A percentile compares a stretch with the other conserved stretches of the same genome.
These are phyloP conservation scores for Siniperca chuatsi DNA, from an alignment of 2,113 vertebrate genomes.

Conservation along the genomic window DNA sequence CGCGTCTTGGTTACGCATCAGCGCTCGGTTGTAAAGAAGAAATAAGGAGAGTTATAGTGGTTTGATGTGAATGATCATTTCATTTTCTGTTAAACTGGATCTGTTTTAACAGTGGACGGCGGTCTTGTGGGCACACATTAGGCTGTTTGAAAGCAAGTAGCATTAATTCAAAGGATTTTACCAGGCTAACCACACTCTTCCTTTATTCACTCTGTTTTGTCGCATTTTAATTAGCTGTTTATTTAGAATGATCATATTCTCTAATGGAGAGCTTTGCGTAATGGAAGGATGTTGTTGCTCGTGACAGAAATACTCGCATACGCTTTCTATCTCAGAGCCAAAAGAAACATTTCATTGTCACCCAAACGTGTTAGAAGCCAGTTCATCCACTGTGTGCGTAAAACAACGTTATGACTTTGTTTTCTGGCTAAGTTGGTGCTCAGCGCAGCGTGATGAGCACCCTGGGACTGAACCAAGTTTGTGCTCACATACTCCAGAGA, in stretches of 20 bases:
- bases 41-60: not conserved
- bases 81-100: not conserved
- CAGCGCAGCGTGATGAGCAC: too few species aligned
- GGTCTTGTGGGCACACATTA: too few species aligned
- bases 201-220: not conserved
- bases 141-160: too few species aligned
- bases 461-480: not conserved
- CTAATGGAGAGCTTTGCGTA: not conserved
- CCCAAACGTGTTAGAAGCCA: not conserved
- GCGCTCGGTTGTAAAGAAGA: not conserved
- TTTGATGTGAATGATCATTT: not conserved
- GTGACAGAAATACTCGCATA: not conserved
- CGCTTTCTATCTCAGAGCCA: not conserved
- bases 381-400: constrained; percentile 11
- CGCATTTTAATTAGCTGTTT: not conserved
- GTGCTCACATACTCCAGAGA: constrained; percentile 10
- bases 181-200: too few species aligned
- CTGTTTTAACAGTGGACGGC: not conserved
- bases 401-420: not conserved
- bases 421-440: constrained; percentile 33
- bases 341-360: not conserved
- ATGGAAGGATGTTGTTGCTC: fast-evolving
- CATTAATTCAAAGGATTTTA: not conserved
- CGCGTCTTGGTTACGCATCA: constrained; percentile 39
- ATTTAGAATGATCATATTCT: not conserved